These are phyloP conservation scores for Cyclargus thomasi DNA, from an alignment of 1,140 invertebrate genomes.

Conservation along the genomic window DNA sequence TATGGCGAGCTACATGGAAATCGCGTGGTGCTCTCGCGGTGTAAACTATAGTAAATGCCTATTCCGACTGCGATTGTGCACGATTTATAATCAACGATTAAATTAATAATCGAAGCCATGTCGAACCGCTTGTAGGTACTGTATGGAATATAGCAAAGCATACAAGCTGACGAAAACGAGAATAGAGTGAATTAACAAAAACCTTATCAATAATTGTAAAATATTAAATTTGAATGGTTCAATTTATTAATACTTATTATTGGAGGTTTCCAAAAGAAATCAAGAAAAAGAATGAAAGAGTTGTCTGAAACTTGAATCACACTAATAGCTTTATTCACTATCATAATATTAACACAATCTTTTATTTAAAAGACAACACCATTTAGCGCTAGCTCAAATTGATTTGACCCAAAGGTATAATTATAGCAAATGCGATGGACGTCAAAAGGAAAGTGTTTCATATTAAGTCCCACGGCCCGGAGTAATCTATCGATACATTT, in stretches of 20 bases:
- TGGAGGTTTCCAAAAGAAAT: too few species aligned
- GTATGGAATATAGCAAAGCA: background rate
- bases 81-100: conserved; percentile 5
- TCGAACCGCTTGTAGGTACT: background rate
- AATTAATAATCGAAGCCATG: background rate
- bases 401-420: conserved; percentile 21
- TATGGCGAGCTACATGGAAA: conserved; percentile 57
- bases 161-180: too few species aligned
- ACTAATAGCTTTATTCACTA: background rate
- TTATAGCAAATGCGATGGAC: conserved; percentile 32
- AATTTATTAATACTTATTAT: too few species aligned
- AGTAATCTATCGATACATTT: conserved; percentile 74
- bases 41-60: conserved; percentile 24
- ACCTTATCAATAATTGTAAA: too few species aligned
- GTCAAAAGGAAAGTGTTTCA: conserved; percentile 54
- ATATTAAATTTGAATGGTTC: too few species aligned
- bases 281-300: too few species aligned
- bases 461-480: conserved; percentile 61
- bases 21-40: conserved; percentile 45
- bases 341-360: background rate
- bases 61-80: conserved; percentile 27
- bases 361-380: conserved; percentile 1
- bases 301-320: background rate
- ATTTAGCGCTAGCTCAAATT: background rate
- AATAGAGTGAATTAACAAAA: too few species aligned